A percentile compares a stretch with the other conserved stretches of the same genome.
Evolutionary conservation across 2,888 invertebrate genomes (phyloP).

Genomic region (Emmelina monodactyla): DNA sequence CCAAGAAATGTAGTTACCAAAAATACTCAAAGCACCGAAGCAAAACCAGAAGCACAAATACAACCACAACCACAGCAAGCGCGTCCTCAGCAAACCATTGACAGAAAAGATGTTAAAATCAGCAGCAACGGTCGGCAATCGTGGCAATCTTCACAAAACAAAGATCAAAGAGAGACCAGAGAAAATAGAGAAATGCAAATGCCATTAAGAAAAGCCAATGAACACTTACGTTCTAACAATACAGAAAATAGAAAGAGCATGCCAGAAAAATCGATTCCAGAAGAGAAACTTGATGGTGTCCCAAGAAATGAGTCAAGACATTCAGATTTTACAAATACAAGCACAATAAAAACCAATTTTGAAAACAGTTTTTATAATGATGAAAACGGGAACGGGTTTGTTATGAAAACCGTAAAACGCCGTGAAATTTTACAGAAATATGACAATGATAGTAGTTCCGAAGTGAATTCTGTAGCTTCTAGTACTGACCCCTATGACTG

Average conservation of each 20-base stretch:
- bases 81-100: constrained; percentile 51
- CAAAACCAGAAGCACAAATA: constrained; percentile 11
- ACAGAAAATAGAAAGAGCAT: constrained; percentile 46
- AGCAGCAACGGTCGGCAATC: constrained; percentile 55
- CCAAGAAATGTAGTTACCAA: constrained; percentile 22
- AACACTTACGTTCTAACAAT: constrained; percentile 31
- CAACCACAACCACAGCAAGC: constrained; percentile 19
- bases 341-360: constrained; percentile 61
- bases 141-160: constrained; percentile 53
- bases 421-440: constrained; percentile 78
- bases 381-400: constrained; percentile 70
- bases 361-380: constrained; percentile 74
- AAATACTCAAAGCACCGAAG: constrained; percentile 10
- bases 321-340: constrained; percentile 55
- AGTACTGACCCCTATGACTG: constrained; percentile 81
- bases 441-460: constrained; percentile 71
- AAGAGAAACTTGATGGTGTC: constrained; percentile 50
- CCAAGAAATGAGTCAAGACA: constrained; percentile 54
- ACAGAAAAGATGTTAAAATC: constrained; percentile 49
- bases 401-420: constrained; percentile 76
- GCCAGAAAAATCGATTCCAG: constrained; percentile 50
- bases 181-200: background rate
- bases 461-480: constrained; percentile 70
- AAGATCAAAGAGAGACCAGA: constrained; percentile 37
- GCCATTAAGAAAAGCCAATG: constrained; percentile 30